Base-by-base conservation (phyloP, 2,113 vertebrate species). In the Nerophis lumbriciformis region DNA sequence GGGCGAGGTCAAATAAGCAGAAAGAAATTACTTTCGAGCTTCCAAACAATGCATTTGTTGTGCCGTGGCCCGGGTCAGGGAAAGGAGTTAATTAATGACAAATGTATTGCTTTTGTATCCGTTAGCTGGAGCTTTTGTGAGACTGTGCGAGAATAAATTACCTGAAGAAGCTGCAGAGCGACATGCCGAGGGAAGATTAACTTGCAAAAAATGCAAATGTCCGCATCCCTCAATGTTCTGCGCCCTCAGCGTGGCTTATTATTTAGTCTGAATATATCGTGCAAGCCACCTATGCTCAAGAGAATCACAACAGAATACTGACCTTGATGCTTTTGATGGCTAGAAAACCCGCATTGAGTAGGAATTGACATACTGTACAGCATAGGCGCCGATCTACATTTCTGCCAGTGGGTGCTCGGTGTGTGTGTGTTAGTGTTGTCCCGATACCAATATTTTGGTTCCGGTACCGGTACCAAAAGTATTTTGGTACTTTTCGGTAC, bases 251-350 rank as follows among this genome's bases (percentile, higher is more conserved):
- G 51, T 62, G 53, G 48, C 13, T 8, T 67, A 56, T 69, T 72
- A 66, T 80, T 60, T 64, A 70, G 48, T 74, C 14, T 10, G 52
- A 76, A 74, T 77, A 66, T 68, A 66, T 50, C 64, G 59, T 60
- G 13, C 45, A 21, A 37, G 12, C 16, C 35, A 16, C 36, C 48
- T 16, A 9, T 10, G 44, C 66, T 21, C 58, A 8, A 13, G 61
- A 66, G 53, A 74, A 49, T 58, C 56, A 59, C 50, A 53, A 59
- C 36, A 51, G 21, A 44, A 58, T 66, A 49, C 65, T 54, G 16
- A 8, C 53, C 28, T 55, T 37, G 11, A 68, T 65, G 44, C 48
- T 47, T 12, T 13, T 6, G 15, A 54, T 45, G 42, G 42, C 42
- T 45, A 4, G 28, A 12, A 11, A 45, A 45, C 42, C 11, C 1